Evolutionary conservation across 2,113 vertebrate genomes (phyloP), one percentile per base, ranked within the genome.

Genomic region (Felis chaus): DNA sequence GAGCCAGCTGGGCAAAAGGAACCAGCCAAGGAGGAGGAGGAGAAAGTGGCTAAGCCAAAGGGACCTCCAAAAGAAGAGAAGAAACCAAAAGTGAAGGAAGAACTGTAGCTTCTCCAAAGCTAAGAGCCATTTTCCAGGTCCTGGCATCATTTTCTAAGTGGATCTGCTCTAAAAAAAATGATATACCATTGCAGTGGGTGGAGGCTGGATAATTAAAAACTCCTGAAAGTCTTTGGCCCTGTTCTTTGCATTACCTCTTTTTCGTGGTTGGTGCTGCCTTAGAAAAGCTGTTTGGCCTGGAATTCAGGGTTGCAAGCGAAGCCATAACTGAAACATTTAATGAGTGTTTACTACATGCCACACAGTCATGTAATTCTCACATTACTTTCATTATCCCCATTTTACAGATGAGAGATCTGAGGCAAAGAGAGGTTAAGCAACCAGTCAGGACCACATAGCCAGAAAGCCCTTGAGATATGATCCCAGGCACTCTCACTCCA

Each of bases 81-180:
- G 91, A 94, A 83, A 57, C 16, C 29, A 4, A 61, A 73, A 81
- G 14, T 39, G 33, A 98, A 93, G 74, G 97, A 98, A 71, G 98
- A 98, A 88, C 87, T 98, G 41, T 98, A 97, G 55, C 5, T 53
- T 82, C 68, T 63, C 36, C 15, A 29, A 80, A 13, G 4, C 41
- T 23, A 39, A 50, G 89, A 61, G 27, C 21, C 5, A 45, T 19
- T 71, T 81, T 53, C 55, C 48, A 63, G 68, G 63, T 21, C 57
- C 63, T 55, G 85, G 36, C 21, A 29, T 68, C 25, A n/a, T 55
- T 93, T 87, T 53, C 65, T 33, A 76, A 93, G 48, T 21, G 14
- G 27, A 61, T 78, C 14, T 85, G 41, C 13, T 79, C 69, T 27
- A 76, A 41, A 45, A 45, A 86, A 78, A 90, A 65, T 19, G 50